Evolutionary conservation across 1,140 invertebrate genomes (phyloP).

Genomic region (Pemphigus obesinymphae): DNA sequence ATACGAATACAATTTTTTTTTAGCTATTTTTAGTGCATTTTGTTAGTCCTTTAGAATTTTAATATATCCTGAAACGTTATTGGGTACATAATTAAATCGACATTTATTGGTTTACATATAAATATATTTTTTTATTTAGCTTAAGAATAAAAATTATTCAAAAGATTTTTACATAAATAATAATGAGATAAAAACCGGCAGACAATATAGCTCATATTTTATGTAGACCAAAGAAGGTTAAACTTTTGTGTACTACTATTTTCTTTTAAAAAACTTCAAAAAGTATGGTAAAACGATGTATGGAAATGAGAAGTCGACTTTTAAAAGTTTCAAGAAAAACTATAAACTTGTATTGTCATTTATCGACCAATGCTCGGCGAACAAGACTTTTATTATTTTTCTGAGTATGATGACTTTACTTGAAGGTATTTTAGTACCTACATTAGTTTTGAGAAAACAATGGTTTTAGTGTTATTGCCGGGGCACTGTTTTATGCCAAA

Average conservation of each 20-base stretch:
- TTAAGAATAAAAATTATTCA: too few relatives aligned
- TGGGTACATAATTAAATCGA: too few relatives aligned
- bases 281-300: conserved; percentile 7
- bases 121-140: not conserved
- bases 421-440: not conserved
- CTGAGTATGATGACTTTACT: not conserved
- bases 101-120: not conserved
- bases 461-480: not conserved
- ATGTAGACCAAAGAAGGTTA: not conserved
- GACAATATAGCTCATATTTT: not conserved
- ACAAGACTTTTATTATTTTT: not conserved
- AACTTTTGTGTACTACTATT: not conserved
- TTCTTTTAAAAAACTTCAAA: not conserved
- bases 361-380: not conserved
- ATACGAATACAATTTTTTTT: too few relatives aligned
- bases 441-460: not conserved
- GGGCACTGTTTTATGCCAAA: too few relatives aligned
- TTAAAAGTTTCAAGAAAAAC: conserved; percentile 9
- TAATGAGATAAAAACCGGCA: not conserved
- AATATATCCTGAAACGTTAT: too few relatives aligned
- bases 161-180: not conserved
- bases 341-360: not conserved
- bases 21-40: too few relatives aligned
- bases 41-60: too few relatives aligned
- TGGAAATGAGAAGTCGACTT: not conserved